Evolutionary conservation across 2,113 vertebrate genomes (phyloP).

Genomic region (Rana temporaria): DNA sequence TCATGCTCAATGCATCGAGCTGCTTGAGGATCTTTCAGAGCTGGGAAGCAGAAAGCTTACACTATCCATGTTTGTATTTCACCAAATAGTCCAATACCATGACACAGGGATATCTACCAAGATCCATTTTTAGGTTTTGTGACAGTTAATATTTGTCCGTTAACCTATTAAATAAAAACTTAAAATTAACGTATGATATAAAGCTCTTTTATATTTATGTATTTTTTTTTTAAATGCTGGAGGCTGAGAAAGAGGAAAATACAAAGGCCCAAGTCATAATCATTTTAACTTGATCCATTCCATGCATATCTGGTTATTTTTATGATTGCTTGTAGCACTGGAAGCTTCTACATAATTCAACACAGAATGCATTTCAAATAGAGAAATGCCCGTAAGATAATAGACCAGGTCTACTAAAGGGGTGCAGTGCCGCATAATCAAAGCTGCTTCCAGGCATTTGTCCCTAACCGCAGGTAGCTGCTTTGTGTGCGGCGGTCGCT

Average conservation of each 20-base stretch:
- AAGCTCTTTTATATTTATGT: background rate
- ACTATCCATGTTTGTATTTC: conserved; percentile 43
- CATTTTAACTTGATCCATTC: background rate
- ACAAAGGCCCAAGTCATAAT: background rate
- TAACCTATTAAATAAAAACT: background rate
- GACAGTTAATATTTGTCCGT: background rate
- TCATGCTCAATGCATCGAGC: conserved; percentile 45
- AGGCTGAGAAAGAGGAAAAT: background rate
- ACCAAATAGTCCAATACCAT: conserved; percentile 24
- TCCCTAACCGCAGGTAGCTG: too few species aligned
- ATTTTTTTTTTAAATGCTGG: too few species aligned
- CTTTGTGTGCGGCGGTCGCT: too few species aligned
- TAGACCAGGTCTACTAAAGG: too few species aligned
- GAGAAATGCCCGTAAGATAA: too few species aligned
- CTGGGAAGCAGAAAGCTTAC: conserved; percentile 48
- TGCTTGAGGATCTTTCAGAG: conserved; percentile 45
- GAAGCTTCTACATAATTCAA: background rate
- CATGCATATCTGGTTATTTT: background rate
- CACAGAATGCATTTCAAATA: too few species aligned
- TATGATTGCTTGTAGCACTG: background rate
- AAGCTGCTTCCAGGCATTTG: too few species aligned
- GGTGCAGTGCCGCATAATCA: too few species aligned
- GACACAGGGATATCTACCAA: background rate
- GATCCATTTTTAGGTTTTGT: conserved; percentile 20
- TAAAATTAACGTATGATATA: background rate